Conservation (phyloP, 2,888 invertebrate genomes). For the Chloroclysta siterata region DNA sequence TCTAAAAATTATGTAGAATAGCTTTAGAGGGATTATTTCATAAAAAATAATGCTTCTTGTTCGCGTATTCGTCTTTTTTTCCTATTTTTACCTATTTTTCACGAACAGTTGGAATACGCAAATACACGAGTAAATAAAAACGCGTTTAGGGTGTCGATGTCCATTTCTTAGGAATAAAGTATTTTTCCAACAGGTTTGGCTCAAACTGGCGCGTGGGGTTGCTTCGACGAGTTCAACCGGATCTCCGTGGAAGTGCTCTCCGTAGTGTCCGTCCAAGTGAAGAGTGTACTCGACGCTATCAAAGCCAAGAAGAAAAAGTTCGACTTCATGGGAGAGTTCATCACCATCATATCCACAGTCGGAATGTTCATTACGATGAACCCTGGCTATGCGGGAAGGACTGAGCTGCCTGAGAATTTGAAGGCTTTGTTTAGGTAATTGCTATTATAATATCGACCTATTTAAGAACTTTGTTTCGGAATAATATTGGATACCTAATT, state of each 20-base stretch:
- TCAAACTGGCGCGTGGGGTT: constrained; percentile 98
- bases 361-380: constrained; percentile 99
- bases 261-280: constrained; percentile 97
- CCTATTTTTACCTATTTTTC: too few species aligned
- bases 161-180: too few species aligned
- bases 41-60: too few species aligned
- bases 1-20: too few species aligned
- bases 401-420: constrained; percentile 94
- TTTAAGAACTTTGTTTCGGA: too few species aligned
- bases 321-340: constrained; percentile 93
- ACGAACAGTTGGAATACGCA: too few species aligned
- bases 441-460: too few species aligned
- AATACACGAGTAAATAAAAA: too few species aligned
- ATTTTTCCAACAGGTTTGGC: constrained; percentile 87
- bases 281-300: constrained; percentile 93
- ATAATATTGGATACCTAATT: too few species aligned
- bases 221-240: constrained; percentile 98
- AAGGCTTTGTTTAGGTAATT: constrained; percentile 86
- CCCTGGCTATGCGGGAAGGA: constrained; percentile 97
- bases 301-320: constrained; percentile 92
- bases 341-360: constrained; percentile 89
- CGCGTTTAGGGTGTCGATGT: too few species aligned
- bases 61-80: too few species aligned
- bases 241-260: constrained; percentile 97
- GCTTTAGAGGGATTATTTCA: too few species aligned